phyloP scores from a whole-genome alignment of 2,797 vertebrate genomes.

The Lerista edwardsae region DNA sequence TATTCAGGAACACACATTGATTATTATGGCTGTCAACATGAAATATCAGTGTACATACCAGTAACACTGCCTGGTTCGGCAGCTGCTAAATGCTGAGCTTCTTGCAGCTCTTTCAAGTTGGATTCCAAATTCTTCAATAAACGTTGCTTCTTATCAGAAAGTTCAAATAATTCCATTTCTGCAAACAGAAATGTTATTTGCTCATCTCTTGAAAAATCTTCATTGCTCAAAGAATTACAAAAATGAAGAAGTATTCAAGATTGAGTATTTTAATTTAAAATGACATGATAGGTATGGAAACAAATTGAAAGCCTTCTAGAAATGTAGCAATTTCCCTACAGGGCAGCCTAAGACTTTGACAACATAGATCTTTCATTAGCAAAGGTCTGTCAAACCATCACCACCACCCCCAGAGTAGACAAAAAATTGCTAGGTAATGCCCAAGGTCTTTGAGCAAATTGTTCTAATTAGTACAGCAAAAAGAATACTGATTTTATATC shows the following conservation, averaged over 20 bases:
- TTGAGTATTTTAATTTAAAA: neutral
- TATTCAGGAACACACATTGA: too few species aligned
- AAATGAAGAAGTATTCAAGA: neutral
- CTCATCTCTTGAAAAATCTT: neutral
- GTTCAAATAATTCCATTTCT: constrained; percentile 4
- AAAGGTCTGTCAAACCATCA: too few species aligned
- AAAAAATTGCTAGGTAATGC: too few species aligned
- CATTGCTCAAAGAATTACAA: neutral
- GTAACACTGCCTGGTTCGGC: neutral
- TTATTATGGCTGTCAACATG: constrained; percentile 1
- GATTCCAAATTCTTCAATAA: constrained; percentile 16
- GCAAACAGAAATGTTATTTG: neutral
- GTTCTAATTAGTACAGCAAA: too few species aligned
- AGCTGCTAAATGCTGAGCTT: neutral
- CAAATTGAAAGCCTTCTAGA: neutral
- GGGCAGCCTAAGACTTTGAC: too few species aligned
- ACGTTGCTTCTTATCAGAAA: neutral
- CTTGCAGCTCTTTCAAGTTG: constrained; percentile 18
- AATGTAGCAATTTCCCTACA: neutral
- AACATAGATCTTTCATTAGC: too few species aligned
- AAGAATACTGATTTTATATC: too few species aligned
- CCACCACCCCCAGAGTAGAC: too few species aligned
- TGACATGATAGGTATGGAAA: neutral
- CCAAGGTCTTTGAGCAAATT: too few species aligned
- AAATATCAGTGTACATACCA: constrained; percentile 6